Evolutionary conservation across 2,797 vertebrate species (phyloP).

Genomic region (Megalops cyprinoides): DNA sequence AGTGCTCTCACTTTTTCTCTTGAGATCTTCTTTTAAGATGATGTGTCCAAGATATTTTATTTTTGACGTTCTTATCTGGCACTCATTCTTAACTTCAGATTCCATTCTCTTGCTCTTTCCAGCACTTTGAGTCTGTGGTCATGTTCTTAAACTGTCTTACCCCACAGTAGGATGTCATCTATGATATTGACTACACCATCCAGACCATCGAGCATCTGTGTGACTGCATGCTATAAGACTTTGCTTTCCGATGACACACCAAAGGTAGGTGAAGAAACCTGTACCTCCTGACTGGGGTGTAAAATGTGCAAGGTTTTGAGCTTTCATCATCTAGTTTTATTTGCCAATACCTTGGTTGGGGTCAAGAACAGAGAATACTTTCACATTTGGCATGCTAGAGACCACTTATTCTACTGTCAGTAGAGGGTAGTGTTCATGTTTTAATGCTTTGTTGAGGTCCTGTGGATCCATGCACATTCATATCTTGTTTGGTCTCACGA

Average conservation of each 20-base stretch:
- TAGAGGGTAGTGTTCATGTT: slow-evolving; percentile 11
- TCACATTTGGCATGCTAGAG: background rate
- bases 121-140: slow-evolving; percentile 26
- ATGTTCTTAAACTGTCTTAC: slow-evolving; percentile 21
- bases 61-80: slow-evolving; percentile 22
- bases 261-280: slow-evolving; percentile 4
- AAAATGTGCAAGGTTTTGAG: background rate
- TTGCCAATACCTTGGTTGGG: background rate
- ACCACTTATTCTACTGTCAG: slow-evolving; percentile 17
- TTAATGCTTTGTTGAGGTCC: background rate
- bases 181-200: slow-evolving; percentile 32
- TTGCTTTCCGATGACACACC: slow-evolving; percentile 17
- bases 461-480: background rate
- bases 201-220: slow-evolving; percentile 38
- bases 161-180: slow-evolving; percentile 34
- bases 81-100: slow-evolving; percentile 35
- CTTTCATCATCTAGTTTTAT: slow-evolving; percentile 18
- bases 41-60: slow-evolving; percentile 34
- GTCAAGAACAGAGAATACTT: background rate
- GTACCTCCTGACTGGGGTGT: slow-evolving; percentile 10
- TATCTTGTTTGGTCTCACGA: background rate
- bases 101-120: slow-evolving; percentile 13
- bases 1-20: slow-evolving; percentile 34
- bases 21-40: slow-evolving; percentile 19
- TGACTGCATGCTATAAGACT: slow-evolving; percentile 23